Evolutionary conservation across 2,113 vertebrate genomes (phyloP).

Genomic region (Prietella phreatophila): DNA sequence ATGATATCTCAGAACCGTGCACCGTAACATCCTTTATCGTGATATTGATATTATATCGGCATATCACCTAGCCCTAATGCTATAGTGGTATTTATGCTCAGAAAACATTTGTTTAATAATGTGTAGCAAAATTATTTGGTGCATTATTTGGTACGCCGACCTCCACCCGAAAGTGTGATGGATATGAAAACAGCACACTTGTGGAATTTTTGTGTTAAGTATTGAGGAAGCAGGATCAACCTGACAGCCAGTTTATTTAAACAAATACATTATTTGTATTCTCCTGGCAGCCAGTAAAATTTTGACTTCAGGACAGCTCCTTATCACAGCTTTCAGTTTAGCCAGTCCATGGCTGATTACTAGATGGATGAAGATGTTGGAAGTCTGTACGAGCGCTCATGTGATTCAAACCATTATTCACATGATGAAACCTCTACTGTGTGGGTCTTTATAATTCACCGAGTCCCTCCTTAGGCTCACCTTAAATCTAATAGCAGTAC

Average conservation of each 20-base stretch:
- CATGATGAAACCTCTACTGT: conserved; percentile 29
- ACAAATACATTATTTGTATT: neutral
- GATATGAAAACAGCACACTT: neutral
- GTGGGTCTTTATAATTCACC: conserved; percentile 56
- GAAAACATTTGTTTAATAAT: neutral
- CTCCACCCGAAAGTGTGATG: no score
- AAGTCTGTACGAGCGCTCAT: neutral
- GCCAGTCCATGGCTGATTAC: neutral
- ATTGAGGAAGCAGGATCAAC: neutral
- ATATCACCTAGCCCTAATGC: no score
- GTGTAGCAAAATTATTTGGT: neutral
- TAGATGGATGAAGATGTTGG: neutral
- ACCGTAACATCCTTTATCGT: no score
- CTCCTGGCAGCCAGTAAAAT: neutral
- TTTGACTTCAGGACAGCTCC: neutral
- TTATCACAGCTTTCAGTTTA: neutral
- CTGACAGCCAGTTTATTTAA: neutral
- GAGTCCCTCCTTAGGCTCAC: conserved; percentile 51
- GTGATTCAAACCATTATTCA: conserved; percentile 41
- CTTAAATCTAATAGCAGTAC: neutral
- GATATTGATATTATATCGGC: no score
- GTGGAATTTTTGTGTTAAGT: neutral
- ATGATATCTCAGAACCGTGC: no score
- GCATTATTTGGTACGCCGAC: neutral
- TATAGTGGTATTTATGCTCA: neutral